Evolutionary conservation across 2,113 vertebrate genomes (phyloP), one percentile per base, ranked within the genome.

Genomic region (Hyperopisus bebe): DNA sequence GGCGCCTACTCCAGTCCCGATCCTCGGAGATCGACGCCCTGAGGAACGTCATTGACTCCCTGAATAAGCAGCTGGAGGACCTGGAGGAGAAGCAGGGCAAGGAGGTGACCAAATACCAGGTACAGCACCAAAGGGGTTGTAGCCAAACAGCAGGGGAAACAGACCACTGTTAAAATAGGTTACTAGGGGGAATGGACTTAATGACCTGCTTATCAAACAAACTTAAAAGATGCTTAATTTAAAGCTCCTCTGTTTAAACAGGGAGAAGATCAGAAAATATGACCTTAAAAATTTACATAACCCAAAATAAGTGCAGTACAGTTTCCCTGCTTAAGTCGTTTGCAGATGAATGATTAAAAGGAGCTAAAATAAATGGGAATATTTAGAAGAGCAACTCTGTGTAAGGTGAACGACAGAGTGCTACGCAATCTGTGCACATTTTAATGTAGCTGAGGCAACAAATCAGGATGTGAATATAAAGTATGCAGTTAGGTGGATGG

Each of bases 31-130:
- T 97, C 3, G 97, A 97, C 53, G 94, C 95, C 39, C 93, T 97
- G 47, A 92, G 94, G 19, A 96, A 94, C n/a, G 94, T 96, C 92
- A 96, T 97, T 89, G 93, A 96, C 42, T 95, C 95, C 1, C 92
- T 97, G 3, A 95, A 96, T 58, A 95, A 94, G 89, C 96, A 97
- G 90, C 95, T 97, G 93, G 94, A 95, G 86, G 95, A 96, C 74
- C 93, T 96, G 89, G 96, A 97, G 93, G 96, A 97, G 82, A 95
- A 92, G 55, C 97, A 97, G 92, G 92, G 92, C 86, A 94, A 94
- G 13, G 96, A 97, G 90, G 95, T 97, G 74, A 92, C 92, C 84
- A 96, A 96, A 85, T 96, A 95, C 92, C 97, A 96, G 97, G 96
- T 97, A 94, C 80, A 80, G 86, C 90, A 39, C 19, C 24, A 11